These are phyloP conservation scores for Antheraea yamamai DNA, from an alignment of 2,888 invertebrate species.

Conservation along the genomic window DNA sequence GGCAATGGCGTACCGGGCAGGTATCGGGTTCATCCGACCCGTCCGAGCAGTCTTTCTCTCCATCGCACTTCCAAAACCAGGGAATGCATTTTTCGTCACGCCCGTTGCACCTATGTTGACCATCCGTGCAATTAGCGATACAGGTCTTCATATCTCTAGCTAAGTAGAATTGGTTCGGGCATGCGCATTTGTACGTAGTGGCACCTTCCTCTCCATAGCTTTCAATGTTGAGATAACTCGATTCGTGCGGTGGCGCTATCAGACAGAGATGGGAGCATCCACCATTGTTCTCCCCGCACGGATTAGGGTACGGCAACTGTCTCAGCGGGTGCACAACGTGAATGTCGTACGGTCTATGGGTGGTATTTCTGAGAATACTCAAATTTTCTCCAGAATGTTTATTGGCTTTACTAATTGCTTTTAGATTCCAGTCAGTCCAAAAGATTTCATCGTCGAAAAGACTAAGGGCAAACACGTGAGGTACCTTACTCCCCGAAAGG, in stretches of 20 bases:
- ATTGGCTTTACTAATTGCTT: slow-evolving; percentile 94
- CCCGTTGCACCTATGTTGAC: slow-evolving; percentile 88
- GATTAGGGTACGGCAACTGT: slow-evolving; percentile 92
- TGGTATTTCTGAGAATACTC: slow-evolving; percentile 91
- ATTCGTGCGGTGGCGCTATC: slow-evolving; percentile 90
- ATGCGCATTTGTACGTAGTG: slow-evolving; percentile 92
- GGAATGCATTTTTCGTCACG: slow-evolving; percentile 84
- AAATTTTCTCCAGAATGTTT: slow-evolving; percentile 93
- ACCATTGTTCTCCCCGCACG: slow-evolving; percentile 95
- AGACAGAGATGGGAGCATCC: slow-evolving; percentile 98
- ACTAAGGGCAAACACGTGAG: slow-evolving; percentile 97
- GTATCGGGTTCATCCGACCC: slow-evolving; percentile 93
- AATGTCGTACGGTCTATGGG: slow-evolving; percentile 96
- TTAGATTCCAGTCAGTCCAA: slow-evolving; percentile 99
- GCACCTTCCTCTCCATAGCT: slow-evolving; percentile 91
- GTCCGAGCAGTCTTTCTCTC: slow-evolving; percentile 95
- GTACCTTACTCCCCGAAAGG: slow-evolving; percentile 90
- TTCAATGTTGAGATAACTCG: slow-evolving; percentile 88
- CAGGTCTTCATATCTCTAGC: slow-evolving; percentile 92
- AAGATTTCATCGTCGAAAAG: slow-evolving; percentile 96
- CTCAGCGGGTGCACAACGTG: slow-evolving; percentile 95
- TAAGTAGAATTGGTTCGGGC: slow-evolving; percentile 96
- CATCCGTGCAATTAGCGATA: slow-evolving; percentile 95
- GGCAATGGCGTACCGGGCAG: slow-evolving; percentile 92
- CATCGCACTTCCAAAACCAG: slow-evolving; percentile 88